A percentile compares a stretch with the other conserved stretches of the same genome.
Evolutionary conservation across 2,797 vertebrate genomes (phyloP).

Genomic region (Antennarius maculatus): DNA sequence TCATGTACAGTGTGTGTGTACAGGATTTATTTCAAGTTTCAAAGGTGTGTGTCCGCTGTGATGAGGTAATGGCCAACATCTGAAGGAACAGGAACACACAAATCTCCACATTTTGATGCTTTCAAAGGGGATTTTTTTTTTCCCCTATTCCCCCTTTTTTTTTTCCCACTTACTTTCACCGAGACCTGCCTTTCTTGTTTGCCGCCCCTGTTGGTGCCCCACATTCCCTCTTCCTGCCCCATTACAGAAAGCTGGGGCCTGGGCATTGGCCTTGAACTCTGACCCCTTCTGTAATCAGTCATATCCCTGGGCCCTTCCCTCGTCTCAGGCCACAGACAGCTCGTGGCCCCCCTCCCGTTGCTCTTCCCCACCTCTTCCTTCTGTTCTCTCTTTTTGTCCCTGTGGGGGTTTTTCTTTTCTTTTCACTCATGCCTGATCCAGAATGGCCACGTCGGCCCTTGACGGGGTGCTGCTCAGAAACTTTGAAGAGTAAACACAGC

Average conservation of each 20-base stretch:
- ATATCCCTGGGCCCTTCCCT: constrained; percentile 81
- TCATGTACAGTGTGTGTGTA: too few relatives aligned
- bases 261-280: constrained; percentile 81
- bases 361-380: constrained; percentile 55
- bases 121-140: constrained; percentile 45
- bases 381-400: constrained; percentile 67
- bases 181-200: constrained; percentile 64
- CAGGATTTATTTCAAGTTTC: constrained; percentile 3
- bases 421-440: constrained; percentile 67
- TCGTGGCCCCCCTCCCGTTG: constrained; percentile 57
- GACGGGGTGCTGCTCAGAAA: constrained; percentile 69
- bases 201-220: constrained; percentile 59
- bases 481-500: constrained; percentile 71
- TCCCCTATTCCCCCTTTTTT: constrained; percentile 7
- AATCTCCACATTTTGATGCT: constrained; percentile 59
- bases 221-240: constrained; percentile 56
- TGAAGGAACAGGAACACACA: constrained; percentile 43
- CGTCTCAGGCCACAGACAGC: constrained; percentile 78
- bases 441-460: constrained; percentile 73
- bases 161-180: constrained; percentile 63
- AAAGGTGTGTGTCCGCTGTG: not conserved
- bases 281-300: constrained; percentile 85
- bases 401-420: constrained; percentile 13
- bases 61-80: constrained; percentile 46
- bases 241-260: constrained; percentile 65